These are phyloP conservation scores for Chelonoidis abingdonii DNA, from an alignment of 2,113 vertebrate species.

Conservation along the genomic window DNA sequence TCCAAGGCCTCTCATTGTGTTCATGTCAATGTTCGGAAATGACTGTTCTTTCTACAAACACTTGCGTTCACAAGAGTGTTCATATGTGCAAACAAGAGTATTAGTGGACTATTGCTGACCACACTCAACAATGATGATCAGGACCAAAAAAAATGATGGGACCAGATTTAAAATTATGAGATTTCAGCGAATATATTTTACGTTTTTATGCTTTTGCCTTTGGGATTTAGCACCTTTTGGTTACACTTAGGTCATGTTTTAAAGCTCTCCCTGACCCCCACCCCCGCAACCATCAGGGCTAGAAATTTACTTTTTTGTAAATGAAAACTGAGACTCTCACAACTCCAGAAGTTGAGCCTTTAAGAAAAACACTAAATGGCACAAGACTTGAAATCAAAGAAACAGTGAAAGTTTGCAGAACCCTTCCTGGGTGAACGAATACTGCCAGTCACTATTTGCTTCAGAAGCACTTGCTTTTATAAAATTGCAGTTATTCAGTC, in stretches of 20 bases:
- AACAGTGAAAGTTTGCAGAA: background rate
- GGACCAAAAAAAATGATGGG: background rate
- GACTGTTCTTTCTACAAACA: background rate
- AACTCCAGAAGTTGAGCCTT: background rate
- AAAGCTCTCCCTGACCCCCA: background rate
- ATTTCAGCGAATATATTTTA: background rate
- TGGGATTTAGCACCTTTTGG: background rate
- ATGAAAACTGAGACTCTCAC: background rate
- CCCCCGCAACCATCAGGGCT: background rate
- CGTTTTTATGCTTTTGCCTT: background rate
- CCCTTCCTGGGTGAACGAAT: background rate
- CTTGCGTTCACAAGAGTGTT: background rate
- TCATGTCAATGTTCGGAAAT: background rate
- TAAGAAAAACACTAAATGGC: background rate
- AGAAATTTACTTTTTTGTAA: background rate
- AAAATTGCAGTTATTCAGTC: background rate
- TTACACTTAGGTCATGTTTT: background rate
- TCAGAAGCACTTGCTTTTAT: background rate
- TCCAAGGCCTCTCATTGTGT: fast-evolving
- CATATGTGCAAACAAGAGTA: background rate
- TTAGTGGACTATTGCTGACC: background rate
- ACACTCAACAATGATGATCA: background rate
- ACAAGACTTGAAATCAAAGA: background rate
- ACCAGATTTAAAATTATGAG: background rate
- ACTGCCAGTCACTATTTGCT: background rate